Percentiles rank a stretch among this genome's conserved stretches.
phyloP scores from a whole-genome alignment of 1,140 invertebrate genomes.

The Macrobrachium rosenbergii region DNA sequence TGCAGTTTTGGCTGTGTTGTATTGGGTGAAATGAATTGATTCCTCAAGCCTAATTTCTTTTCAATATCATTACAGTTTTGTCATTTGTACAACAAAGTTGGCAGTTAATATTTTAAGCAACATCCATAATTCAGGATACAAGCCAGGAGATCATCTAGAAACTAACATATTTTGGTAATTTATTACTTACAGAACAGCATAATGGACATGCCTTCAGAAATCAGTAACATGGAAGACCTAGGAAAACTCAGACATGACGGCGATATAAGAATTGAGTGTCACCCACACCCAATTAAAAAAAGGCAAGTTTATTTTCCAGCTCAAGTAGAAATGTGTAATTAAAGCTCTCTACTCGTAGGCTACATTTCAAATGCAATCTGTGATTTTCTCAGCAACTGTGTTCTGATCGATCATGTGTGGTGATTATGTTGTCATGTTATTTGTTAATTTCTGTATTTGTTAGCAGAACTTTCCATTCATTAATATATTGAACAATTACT shows the following conservation, averaged over 20 bases:
- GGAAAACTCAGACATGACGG: conserved; percentile 92
- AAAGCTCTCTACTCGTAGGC: too few species aligned
- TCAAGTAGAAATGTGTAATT: background rate
- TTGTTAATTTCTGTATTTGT: background rate
- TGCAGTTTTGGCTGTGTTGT: too few species aligned
- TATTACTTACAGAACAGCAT: conserved; percentile 58
- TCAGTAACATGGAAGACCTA: conserved; percentile 84
- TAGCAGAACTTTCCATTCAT: background rate
- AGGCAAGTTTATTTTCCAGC: conserved; percentile 70
- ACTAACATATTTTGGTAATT: conserved; percentile 62
- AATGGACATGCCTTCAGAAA: conserved; percentile 76
- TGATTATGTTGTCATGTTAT: too few species aligned
- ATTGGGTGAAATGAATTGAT: too few species aligned
- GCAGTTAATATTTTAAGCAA: too few species aligned
- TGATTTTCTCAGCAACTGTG: conserved; percentile 34
- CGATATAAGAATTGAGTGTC: conserved; percentile 92
- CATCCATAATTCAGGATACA: background rate
- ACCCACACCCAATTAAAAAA: conserved; percentile 88
- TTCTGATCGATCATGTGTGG: background rate
- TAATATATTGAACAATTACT: background rate
- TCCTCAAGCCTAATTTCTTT: too few species aligned
- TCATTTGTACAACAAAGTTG: too few species aligned
- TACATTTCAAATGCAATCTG: background rate
- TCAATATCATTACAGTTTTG: too few species aligned
- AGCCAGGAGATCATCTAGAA: conserved; percentile 60